These are phyloP conservation scores for Chelon labrosus DNA, from an alignment of 2,797 vertebrate genomes.

Conservation along the genomic window DNA sequence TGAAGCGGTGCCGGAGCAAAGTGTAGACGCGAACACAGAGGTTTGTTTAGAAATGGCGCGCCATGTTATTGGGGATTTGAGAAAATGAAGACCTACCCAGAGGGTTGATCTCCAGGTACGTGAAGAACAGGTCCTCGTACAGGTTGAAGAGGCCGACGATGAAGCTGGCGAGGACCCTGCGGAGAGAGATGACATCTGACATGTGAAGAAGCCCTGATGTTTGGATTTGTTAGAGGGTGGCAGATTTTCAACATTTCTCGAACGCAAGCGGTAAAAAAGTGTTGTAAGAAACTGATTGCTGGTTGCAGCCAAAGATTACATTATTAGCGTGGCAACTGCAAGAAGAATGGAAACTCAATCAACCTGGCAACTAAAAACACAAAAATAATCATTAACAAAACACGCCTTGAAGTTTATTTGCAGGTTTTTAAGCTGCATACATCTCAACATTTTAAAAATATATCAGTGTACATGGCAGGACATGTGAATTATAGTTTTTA, in stretches of 20 bases:
- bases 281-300: neutral
- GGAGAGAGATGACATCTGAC: conserved; percentile 18
- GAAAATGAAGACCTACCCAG: conserved; percentile 84
- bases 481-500: neutral
- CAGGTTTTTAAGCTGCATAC: too few relatives aligned
- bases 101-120: conserved; percentile 98
- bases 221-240: neutral
- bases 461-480: too few relatives aligned
- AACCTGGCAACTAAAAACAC: neutral
- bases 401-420: too few relatives aligned
- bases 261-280: too few relatives aligned
- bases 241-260: neutral
- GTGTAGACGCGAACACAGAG: neutral
- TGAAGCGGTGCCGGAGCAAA: conserved; percentile 1
- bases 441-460: too few relatives aligned
- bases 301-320: too few relatives aligned
- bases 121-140: conserved; percentile 97
- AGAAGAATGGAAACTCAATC: neutral
- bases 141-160: conserved; percentile 95
- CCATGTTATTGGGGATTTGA: neutral
- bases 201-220: neutral
- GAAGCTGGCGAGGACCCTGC: conserved; percentile 93
- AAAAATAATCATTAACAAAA: neutral
- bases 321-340: neutral
- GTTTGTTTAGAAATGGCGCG: neutral